Percentiles rank a stretch among this genome's conserved stretches.
phyloP scores from a whole-genome alignment of 2,113 vertebrate genomes.

The Myotis yumanensis region DNA sequence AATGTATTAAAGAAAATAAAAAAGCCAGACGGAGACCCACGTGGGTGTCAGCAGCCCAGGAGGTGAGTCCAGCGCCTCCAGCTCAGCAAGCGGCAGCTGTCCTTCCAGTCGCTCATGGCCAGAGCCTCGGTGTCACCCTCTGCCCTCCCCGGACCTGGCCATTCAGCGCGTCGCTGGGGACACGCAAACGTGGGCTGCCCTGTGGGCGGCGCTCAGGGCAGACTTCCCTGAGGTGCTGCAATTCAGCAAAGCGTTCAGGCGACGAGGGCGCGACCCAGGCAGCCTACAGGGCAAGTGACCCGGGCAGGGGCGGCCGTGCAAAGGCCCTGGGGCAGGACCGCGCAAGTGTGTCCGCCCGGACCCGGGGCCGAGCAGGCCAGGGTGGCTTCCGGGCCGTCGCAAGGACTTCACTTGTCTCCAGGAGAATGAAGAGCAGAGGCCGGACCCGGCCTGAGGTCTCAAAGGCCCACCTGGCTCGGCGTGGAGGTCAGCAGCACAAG shows the following conservation, averaged over 20 bases:
- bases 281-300: rapidly evolving
- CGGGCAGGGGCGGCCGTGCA: neutral
- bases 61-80: neutral
- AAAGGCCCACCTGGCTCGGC: rapidly evolving
- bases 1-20: too few relatives aligned
- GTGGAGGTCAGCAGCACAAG: rapidly evolving
- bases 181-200: rapidly evolving
- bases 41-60: neutral
- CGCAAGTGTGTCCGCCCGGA: rapidly evolving
- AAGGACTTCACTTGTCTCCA: neutral
- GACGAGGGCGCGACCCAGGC: rapidly evolving
- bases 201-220: rapidly evolving
- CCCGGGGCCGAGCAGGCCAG: neutral
- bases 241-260: rapidly evolving
- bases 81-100: neutral
- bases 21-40: neutral
- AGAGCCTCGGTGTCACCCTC: neutral
- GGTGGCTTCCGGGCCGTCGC: rapidly evolving
- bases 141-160: too few relatives aligned
- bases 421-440: neutral
- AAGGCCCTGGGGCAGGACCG: neutral
- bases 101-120: rapidly evolving
- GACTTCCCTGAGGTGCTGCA: rapidly evolving
- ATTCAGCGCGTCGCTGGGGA: rapidly evolving
- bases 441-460: neutral